These are phyloP conservation scores for Vulpes lagopus DNA, from an alignment of 2,113 vertebrate species.

Conservation along the genomic window DNA sequence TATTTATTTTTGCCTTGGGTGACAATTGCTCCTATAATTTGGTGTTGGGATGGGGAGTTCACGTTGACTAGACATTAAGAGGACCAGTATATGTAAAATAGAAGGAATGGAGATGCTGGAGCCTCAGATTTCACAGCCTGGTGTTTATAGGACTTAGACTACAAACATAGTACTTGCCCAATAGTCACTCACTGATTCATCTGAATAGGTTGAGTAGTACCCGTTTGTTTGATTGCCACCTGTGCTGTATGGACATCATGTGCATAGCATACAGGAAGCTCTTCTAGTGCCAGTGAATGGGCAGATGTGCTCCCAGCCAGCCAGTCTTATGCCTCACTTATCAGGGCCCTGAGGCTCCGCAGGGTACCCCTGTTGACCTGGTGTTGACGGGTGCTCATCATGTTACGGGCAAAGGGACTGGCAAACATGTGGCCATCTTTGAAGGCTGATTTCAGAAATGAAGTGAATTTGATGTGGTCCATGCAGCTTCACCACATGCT, in stretches of 20 bases:
- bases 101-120: not conserved
- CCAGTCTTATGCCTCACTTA: not conserved
- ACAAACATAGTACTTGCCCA: not conserved
- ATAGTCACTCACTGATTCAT: not conserved
- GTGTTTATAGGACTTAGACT: not conserved
- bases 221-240: not conserved
- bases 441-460: conserved; percentile 55
- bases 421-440: not conserved
- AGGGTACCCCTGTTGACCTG: not conserved
- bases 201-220: not conserved
- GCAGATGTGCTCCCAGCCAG: not conserved
- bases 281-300: not conserved
- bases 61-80: not conserved
- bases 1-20: not conserved
- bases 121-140: not conserved
- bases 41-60: not conserved
- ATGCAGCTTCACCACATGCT: conserved; percentile 7
- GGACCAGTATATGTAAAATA: not conserved
- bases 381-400: not conserved
- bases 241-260: not conserved
- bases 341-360: not conserved
- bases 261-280: not conserved
- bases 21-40: not conserved
- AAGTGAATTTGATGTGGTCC: conserved; percentile 41
- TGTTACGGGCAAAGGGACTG: conserved; percentile 9